A percentile compares a stretch with the other conserved stretches of the same genome.
phyloP scores from a whole-genome alignment of 2,113 vertebrate species.

The Etia nguti region DNA sequence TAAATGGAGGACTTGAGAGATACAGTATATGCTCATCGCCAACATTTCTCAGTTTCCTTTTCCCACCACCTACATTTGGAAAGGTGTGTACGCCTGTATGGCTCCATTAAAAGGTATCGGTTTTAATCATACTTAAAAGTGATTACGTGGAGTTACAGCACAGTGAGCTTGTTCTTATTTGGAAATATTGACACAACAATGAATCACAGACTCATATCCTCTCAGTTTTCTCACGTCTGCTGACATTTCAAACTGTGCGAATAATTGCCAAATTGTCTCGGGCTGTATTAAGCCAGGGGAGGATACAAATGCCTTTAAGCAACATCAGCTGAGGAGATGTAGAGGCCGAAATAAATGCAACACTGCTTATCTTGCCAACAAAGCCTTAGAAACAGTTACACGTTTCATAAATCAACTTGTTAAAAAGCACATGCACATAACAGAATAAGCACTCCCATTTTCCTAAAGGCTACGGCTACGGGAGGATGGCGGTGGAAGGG shows the following conservation, averaged over 20 bases:
- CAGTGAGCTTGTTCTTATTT: background rate
- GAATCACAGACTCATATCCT: background rate
- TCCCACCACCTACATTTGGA: background rate
- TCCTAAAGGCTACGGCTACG: slow-evolving; percentile 1
- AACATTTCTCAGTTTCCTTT: background rate
- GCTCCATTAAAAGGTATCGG: background rate
- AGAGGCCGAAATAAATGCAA: slow-evolving; percentile 1
- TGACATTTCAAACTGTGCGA: background rate
- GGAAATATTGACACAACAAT: background rate
- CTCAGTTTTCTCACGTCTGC: background rate
- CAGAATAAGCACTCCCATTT: slow-evolving; percentile 12
- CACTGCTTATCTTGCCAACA: background rate
- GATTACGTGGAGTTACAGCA: background rate
- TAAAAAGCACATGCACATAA: slow-evolving; percentile 7
- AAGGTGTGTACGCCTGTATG: background rate
- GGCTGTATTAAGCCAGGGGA: background rate
- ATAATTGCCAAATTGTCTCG: slow-evolving; percentile 7
- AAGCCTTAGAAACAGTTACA: slow-evolving; percentile 30
- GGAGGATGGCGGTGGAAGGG: background rate
- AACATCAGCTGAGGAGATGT: background rate
- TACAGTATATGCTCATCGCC: background rate
- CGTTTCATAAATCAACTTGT: slow-evolving; percentile 30
- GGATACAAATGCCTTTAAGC: background rate
- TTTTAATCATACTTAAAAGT: background rate
- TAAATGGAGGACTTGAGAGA: background rate